Base-by-base conservation (phyloP, 2,888 invertebrate genomes). In the Drosophila vallismaia region DNA sequence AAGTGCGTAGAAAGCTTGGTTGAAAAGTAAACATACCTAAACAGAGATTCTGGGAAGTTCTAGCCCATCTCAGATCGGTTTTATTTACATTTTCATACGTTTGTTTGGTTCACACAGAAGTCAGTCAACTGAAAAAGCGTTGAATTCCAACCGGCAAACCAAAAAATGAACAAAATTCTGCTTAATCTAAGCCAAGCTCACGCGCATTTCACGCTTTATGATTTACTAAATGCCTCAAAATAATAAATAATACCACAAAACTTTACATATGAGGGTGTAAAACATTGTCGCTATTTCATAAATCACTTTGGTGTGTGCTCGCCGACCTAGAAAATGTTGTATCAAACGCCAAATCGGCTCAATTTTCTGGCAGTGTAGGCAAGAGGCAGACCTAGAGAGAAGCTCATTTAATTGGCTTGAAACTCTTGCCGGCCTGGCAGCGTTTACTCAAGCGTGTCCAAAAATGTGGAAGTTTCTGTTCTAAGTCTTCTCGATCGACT, bases 121-220 rank as follows among this genome's bases (percentile, higher is more conserved):
- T 75, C 87, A 78, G 77, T 82, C 71, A 72, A 58, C 60, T 79
- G 70, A 60, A 79, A 84, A 87, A 87, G 70, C 51, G 79, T 72
- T 71, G 73, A 79, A 85, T 87, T 87, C 87, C 82, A 4, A 4
- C 42, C 42, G 19, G 29, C 49, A 50, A 54, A 6, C 28, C 14
- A 31, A 36, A 24, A 69, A 64, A 63, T 63, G 29, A 48, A 55
- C 10, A 46, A 51, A 68, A 52, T 57, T 71, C 62, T 72, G 72
- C 58, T 59, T 58, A 71, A 80, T 84, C 80, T 74, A 76, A 46
- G 58, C 60, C 69, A 60, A 54, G 48, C 66, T 51, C 73, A 69
- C 68, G 80, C 74, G 70, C 69, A 71, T 85, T 87, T 81, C 75
- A 87, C 87, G 82, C 79, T 87, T 58, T 62, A 58, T 81, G 87